A percentile compares a stretch with the other conserved stretches of the same genome.
phyloP scores from a whole-genome alignment of 2,797 vertebrate genomes.

The Sphaeramia orbicularis region DNA sequence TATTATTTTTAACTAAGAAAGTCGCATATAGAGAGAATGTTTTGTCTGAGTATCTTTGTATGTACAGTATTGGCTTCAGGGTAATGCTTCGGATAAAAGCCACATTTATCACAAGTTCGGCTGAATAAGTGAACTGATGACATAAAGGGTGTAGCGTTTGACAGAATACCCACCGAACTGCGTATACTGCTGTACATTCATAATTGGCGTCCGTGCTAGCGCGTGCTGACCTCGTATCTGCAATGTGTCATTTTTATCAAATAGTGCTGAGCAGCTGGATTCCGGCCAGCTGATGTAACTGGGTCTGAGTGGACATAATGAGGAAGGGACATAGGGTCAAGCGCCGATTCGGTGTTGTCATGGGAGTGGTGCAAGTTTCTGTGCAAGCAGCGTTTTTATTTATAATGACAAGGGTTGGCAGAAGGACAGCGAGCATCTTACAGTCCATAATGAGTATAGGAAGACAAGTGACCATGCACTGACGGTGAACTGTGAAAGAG shows the following conservation, averaged over 20 bases:
- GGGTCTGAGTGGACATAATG: constrained; percentile 62
- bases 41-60: constrained; percentile 15
- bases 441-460: constrained; percentile 50
- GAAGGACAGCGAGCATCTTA: constrained; percentile 50
- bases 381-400: constrained; percentile 59
- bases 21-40: background rate
- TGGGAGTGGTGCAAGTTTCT: constrained; percentile 22
- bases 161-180: constrained; percentile 20
- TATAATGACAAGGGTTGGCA: constrained; percentile 60
- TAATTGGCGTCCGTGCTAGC: constrained; percentile 4
- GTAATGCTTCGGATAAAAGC: background rate
- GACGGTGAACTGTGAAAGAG: constrained; percentile 15
- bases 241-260: constrained; percentile 59
- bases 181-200: constrained; percentile 22
- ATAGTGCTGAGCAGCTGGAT: constrained; percentile 56
- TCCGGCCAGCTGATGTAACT: constrained; percentile 55
- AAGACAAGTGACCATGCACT: constrained; percentile 38
- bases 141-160: background rate
- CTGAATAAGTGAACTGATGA: constrained; percentile 12
- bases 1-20: background rate
- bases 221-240: constrained; percentile 35
- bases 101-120: constrained; percentile 7
- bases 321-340: constrained; percentile 51
- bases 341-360: constrained; percentile 53
- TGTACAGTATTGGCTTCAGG: no score